phyloP scores from a whole-genome alignment of 1,140 invertebrate species.

The Phymorhynchus buccinoides region DNA sequence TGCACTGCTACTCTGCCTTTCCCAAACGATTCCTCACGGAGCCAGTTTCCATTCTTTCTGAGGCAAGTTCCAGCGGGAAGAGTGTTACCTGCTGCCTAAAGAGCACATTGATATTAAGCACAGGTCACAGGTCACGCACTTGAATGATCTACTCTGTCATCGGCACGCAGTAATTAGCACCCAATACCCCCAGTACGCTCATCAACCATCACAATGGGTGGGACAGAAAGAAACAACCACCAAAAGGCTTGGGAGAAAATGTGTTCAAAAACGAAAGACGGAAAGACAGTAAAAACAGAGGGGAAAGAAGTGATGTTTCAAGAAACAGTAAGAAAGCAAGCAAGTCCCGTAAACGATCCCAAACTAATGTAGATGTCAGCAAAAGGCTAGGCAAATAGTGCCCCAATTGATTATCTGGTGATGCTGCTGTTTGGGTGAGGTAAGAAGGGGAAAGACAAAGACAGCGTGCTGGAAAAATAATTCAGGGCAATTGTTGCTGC shows the following conservation, averaged over 20 bases:
- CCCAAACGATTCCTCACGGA: slow-evolving; percentile 10
- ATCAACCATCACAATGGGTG: background rate
- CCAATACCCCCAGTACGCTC: background rate
- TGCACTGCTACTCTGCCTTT: slow-evolving; percentile 2
- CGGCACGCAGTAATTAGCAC: slow-evolving; percentile 17
- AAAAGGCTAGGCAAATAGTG: slow-evolving; percentile 8
- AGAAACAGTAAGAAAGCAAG: background rate
- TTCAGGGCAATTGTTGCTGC: no score
- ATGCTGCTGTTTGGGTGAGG: background rate
- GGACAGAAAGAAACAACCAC: background rate
- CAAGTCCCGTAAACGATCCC: background rate
- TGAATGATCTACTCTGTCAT: slow-evolving; percentile 26
- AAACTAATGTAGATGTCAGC: slow-evolving; percentile 7
- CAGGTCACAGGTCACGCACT: slow-evolving; percentile 6
- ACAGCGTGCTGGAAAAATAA: no score
- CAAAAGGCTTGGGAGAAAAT: background rate
- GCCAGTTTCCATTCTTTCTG: slow-evolving; percentile 29
- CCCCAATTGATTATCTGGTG: background rate
- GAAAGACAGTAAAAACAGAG: no score
- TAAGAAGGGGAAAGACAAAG: no score
- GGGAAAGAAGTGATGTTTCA: slow-evolving; percentile 2
- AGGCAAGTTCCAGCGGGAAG: background rate
- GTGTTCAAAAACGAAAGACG: no score
- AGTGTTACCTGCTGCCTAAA: background rate
- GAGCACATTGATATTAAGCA: slow-evolving; percentile 22